Evolutionary conservation across 2,888 invertebrate species (phyloP), one percentile per base, ranked within the genome.

Genomic region (Parapristionchus giblindavisi): DNA sequence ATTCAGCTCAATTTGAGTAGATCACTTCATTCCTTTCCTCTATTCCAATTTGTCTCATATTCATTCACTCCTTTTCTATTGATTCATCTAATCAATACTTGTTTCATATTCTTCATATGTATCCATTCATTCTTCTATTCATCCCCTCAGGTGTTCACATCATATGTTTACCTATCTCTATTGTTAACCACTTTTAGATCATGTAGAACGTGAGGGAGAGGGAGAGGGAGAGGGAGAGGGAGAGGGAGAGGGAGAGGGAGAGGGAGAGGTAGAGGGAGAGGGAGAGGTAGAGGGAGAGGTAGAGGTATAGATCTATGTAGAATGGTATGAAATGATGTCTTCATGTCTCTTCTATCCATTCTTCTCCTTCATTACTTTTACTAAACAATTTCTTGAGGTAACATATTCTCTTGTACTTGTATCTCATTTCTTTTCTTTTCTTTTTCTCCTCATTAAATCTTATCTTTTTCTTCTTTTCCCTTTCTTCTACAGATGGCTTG

Each of bases 401-500:
- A 48, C 48, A 48, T 11, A 48, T 21, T 14, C 14, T 48, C 21
- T 21, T 14, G 11, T 14, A 11, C 48, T 21, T 48, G 14, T 48
- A 29, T 54, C 17, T n/a, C 54, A 8, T 24, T 24, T 24, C 24
- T 24, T 54, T 6, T 54, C 24, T 24, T n/a, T 24, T n/a, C 54
- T 54, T 24, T 24, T n/a, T n/a, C 54, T 24, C 54, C 54, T 54
- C 29, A 63, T 63, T 38, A 24, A 63, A 63, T 63, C 63, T 11
- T 63, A 43, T 29, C 24, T 60, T 34, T n/a, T 60, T 36, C 36
- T 21, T 29, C 60, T 36, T n/a, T 60, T 60, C 27, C 29, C 24
- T n/a, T 60, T 36, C 60, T 36, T 60, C 60, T 60, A 34, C 60
- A 60, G 60, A 60, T 60, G 60, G 29, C 60, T 34, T 60, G 21